Conservation (phyloP, 2,888 invertebrate genomes). For the Tridacna crocea region DNA sequence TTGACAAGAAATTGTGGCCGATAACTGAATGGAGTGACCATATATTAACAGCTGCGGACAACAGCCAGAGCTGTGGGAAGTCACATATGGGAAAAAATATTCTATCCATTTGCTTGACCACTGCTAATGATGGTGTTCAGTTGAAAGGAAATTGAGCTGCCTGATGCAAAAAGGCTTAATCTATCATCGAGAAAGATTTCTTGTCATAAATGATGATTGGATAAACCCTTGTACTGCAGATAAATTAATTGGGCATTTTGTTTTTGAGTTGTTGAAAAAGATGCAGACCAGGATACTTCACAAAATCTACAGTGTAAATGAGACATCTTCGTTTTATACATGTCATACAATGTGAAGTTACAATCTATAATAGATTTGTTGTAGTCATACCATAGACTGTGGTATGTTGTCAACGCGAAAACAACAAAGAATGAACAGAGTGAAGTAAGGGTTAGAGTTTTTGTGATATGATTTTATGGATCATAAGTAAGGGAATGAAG, state of each 20-base stretch:
- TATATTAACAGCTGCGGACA: conserved; percentile 31
- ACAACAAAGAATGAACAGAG: too few relatives aligned
- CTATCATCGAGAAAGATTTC: conserved; percentile 22
- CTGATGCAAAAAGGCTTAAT: conserved; percentile 29
- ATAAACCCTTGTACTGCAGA: not conserved
- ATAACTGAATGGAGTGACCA: conserved; percentile 20
- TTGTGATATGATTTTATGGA: conserved; percentile 13
- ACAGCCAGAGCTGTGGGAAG: conserved; percentile 41
- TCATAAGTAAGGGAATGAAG: conserved; percentile 44
- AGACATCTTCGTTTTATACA: too few relatives aligned
- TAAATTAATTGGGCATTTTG: too few relatives aligned
- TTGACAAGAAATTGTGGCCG: conserved; percentile 36
- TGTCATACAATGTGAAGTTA: too few relatives aligned
- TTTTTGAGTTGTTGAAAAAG: too few relatives aligned
- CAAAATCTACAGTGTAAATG: too few relatives aligned
- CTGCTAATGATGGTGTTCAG: conserved; percentile 35
- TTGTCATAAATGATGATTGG: conserved; percentile 28
- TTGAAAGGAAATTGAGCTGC: conserved; percentile 33
- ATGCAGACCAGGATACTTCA: too few relatives aligned
- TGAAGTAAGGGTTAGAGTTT: conserved; percentile 28
- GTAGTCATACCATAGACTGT: too few relatives aligned
- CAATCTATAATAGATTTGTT: too few relatives aligned
- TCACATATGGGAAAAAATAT: conserved; percentile 52
- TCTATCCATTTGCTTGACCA: conserved; percentile 12
- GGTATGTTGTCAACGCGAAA: too few relatives aligned